These are phyloP conservation scores for Suillia variegata DNA, from an alignment of 2,888 invertebrate species.

Conservation along the genomic window DNA sequence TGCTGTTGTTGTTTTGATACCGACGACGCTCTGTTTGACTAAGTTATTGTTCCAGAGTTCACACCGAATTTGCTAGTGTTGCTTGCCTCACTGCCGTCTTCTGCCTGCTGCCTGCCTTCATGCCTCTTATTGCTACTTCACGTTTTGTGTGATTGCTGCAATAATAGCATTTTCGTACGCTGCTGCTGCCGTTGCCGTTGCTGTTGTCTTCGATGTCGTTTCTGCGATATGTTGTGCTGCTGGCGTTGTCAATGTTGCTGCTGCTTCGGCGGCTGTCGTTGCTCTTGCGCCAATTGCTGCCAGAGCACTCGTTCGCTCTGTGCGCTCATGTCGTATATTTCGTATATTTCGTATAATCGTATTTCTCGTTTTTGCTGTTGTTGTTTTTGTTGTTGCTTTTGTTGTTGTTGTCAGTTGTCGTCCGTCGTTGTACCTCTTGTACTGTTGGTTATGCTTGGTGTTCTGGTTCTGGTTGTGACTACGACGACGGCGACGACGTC, in stretches of 20 bases:
- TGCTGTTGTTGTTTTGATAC: too few species aligned
- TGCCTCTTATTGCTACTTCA: not conserved
- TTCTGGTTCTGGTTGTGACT: not conserved
- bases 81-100: slow-evolving; percentile 19
- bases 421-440: not conserved
- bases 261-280: slow-evolving; percentile 12
- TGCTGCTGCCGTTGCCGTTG: not conserved
- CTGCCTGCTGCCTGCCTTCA: not conserved
- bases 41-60: slow-evolving; percentile 25
- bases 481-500: not conserved
- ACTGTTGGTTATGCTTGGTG: not conserved
- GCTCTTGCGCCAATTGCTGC: slow-evolving; percentile 8
- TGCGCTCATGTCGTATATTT: not conserved
- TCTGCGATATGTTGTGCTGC: not conserved
- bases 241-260: not conserved
- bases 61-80: slow-evolving; percentile 29
- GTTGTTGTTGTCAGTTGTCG: not conserved
- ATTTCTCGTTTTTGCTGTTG: too few species aligned
- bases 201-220: not conserved
- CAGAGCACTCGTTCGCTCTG: not conserved
- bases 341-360: not conserved
- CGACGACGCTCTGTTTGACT: not conserved
- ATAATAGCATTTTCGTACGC: not conserved
- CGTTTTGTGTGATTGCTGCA: not conserved
- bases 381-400: too few species aligned